A percentile compares a stretch with the other conserved stretches of the same genome.
Conservation (phyloP, 2,113 vertebrate species). For the Cricetomys ansorgei region DNA sequence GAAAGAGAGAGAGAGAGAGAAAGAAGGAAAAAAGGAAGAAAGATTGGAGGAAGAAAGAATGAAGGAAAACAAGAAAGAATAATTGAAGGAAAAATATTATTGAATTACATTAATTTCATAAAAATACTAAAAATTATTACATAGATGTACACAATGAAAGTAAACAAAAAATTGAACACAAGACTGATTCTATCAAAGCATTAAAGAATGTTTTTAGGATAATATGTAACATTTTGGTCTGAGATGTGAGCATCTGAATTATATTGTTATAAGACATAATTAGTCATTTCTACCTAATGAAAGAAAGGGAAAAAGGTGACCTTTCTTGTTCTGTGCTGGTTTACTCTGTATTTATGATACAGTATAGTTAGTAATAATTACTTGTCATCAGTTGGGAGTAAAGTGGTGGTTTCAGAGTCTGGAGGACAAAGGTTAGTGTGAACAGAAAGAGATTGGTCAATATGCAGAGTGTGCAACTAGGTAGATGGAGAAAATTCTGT, state of each 20-base stretch:
- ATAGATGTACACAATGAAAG: conserved; percentile 30
- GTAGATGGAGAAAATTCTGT: background rate
- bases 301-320: background rate
- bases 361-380: background rate
- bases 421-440: background rate
- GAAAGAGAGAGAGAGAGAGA: too few species aligned
- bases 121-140: conserved; percentile 10
- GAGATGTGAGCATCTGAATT: background rate
- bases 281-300: background rate
- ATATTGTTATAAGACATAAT: background rate
- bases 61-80: conserved; percentile 57
- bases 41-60: too few species aligned
- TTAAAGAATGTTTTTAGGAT: background rate
- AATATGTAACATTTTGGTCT: background rate
- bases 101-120: too few species aligned
- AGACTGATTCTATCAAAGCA: background rate
- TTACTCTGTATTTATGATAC: background rate
- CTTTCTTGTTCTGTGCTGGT: too few species aligned
- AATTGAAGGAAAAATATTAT: background rate
- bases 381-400: background rate
- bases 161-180: conserved; percentile 15
- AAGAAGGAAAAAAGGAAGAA: too few species aligned
- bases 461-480: background rate
- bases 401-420: background rate
- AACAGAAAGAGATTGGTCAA: background rate